Conservation (phyloP, 2,888 invertebrate genomes). For the Fragum fragum region DNA sequence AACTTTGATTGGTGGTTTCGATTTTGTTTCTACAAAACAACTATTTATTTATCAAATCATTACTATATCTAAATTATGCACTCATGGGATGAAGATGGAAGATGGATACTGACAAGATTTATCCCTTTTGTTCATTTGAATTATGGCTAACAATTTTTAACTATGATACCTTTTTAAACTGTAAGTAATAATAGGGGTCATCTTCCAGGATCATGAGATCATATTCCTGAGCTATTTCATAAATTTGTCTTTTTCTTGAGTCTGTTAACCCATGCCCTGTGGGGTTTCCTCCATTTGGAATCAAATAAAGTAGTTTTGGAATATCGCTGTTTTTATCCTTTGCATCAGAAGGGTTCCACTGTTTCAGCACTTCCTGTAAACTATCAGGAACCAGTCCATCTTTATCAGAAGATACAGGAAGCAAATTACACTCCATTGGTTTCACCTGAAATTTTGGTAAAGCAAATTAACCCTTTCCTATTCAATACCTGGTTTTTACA, state of each 20-base stretch:
- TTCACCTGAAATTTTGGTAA: slow-evolving; percentile 89
- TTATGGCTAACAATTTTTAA: no score
- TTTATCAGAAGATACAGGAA: slow-evolving; percentile 91
- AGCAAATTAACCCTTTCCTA: no score
- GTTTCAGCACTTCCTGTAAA: slow-evolving; percentile 89
- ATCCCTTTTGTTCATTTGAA: no score
- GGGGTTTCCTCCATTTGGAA: slow-evolving; percentile 93
- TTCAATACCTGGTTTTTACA: no score
- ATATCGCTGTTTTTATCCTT: slow-evolving; percentile 89
- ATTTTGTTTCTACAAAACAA: no score
- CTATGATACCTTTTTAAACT: slow-evolving; percentile 88
- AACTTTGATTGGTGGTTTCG: no score
- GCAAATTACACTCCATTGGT: slow-evolving; percentile 90
- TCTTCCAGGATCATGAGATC: slow-evolving; percentile 94
- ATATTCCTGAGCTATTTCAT: slow-evolving; percentile 92
- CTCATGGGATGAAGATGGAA: no score
- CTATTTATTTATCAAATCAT: no score
- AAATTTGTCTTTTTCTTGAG: slow-evolving; percentile 91
- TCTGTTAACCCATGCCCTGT: slow-evolving; percentile 91
- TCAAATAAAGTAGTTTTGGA: slow-evolving; percentile 92
- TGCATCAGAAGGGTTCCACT: slow-evolving; percentile 85
- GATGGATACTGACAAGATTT: no score
- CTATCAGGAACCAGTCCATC: slow-evolving; percentile 90
- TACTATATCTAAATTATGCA: no score
- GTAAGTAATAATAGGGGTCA: slow-evolving; percentile 93